phyloP scores from a whole-genome alignment of 1,140 invertebrate genomes.

The Psilanteris sp. region DNA sequence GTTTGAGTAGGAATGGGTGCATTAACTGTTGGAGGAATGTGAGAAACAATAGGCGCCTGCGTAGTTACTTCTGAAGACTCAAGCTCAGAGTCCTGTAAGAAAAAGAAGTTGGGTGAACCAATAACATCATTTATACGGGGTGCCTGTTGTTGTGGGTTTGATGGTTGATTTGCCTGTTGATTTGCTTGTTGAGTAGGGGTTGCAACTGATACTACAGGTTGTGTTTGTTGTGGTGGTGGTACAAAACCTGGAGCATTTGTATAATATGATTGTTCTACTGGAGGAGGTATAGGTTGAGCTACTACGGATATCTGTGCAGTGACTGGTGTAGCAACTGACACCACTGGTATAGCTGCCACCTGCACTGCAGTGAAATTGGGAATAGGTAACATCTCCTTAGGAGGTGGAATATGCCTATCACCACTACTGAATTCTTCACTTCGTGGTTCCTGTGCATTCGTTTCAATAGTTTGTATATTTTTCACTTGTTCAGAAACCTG shows the following conservation, averaged over 20 bases:
- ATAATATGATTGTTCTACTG: conserved; percentile 74
- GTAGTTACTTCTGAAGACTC: conserved; percentile 83
- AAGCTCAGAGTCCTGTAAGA: conserved; percentile 88
- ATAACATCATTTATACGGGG: conserved; percentile 86
- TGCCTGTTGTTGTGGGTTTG: conserved; percentile 78
- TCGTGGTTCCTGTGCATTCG: conserved; percentile 57
- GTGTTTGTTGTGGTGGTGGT: conserved; percentile 66
- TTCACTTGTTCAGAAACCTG: too few relatives aligned
- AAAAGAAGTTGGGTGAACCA: conserved; percentile 86
- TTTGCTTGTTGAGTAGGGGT: conserved; percentile 65
- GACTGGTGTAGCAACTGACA: conserved; percentile 73
- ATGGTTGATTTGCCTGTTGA: conserved; percentile 72
- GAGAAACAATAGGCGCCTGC: conserved; percentile 72
- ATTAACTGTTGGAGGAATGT: conserved; percentile 81
- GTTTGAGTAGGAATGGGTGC: conserved; percentile 87
- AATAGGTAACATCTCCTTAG: conserved; percentile 71
- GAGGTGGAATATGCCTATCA: conserved; percentile 76
- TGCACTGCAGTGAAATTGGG: conserved; percentile 71
- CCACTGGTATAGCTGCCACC: conserved; percentile 72
- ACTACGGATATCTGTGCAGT: conserved; percentile 73
- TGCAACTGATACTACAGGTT: neutral
- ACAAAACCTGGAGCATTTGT: conserved; percentile 71
- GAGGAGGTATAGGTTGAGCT: conserved; percentile 71
- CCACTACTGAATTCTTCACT: conserved; percentile 71
- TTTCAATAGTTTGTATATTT: conserved; percentile 57